Evolutionary conservation across 2,888 invertebrate genomes (phyloP).

Genomic region (Neuroscelio doddi): DNA sequence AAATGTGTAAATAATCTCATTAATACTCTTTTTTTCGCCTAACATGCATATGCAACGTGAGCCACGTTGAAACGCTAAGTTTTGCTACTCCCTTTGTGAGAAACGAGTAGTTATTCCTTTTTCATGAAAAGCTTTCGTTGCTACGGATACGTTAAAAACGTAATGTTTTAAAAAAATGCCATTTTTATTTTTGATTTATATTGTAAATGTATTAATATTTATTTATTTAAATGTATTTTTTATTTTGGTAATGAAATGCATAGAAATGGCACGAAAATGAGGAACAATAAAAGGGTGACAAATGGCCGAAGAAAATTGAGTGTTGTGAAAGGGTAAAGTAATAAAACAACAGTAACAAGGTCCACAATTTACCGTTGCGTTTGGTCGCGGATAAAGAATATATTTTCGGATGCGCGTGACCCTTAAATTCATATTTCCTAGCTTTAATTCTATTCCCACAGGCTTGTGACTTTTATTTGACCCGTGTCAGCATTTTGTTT

Average conservation of each 20-base stretch:
- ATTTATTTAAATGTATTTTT: too few relatives aligned
- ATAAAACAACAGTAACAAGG: conserved; percentile 6
- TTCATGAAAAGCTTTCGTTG: too few relatives aligned
- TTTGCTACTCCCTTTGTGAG: too few relatives aligned
- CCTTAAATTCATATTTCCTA: conserved; percentile 41
- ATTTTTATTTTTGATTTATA: too few relatives aligned
- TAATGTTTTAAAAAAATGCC: too few relatives aligned
- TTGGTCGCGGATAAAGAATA: conserved; percentile 28
- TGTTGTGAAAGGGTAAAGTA: conserved; percentile 6
- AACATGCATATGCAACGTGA: too few relatives aligned
- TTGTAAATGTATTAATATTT: too few relatives aligned
- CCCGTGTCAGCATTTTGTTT: conserved; percentile 41
- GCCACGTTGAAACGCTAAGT: too few relatives aligned
- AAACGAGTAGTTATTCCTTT: too few relatives aligned
- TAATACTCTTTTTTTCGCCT: conserved; percentile 13
- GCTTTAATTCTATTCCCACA: conserved; percentile 48
- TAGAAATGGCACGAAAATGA: not conserved
- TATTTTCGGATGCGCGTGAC: conserved; percentile 23
- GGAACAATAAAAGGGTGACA: not conserved
- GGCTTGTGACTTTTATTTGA: conserved; percentile 45
- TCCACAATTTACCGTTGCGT: conserved; percentile 22
- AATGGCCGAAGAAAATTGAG: not conserved
- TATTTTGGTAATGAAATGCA: too few relatives aligned
- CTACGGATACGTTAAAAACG: too few relatives aligned
- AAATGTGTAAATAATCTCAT: conserved; percentile 21